These are phyloP conservation scores for Psix sp. DNA, from an alignment of 1,140 invertebrate genomes.

Conservation along the genomic window DNA sequence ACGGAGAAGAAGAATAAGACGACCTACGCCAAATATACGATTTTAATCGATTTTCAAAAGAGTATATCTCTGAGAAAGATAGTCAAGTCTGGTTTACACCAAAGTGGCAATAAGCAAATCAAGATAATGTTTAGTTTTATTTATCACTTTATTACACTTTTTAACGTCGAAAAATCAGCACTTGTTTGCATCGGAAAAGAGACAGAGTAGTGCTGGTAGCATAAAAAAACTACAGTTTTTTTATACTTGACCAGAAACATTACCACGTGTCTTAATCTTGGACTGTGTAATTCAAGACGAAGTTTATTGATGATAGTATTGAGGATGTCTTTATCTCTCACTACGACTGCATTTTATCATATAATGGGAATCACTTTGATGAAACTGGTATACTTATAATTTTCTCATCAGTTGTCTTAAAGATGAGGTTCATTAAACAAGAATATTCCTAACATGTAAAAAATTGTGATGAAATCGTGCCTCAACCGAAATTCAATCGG, in stretches of 20 bases:
- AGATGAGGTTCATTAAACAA: slow-evolving; percentile 6
- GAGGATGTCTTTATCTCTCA: slow-evolving; percentile 43
- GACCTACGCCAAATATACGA: too few relatives aligned
- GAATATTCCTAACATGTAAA: neutral
- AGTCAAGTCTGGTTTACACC: too few relatives aligned
- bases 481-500: neutral
- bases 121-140: too few relatives aligned
- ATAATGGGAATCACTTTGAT: slow-evolving; percentile 1
- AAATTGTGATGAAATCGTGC: slow-evolving; percentile 2
- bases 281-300: slow-evolving; percentile 73
- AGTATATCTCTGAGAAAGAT: too few relatives aligned
- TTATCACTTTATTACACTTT: too few relatives aligned
- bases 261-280: slow-evolving; percentile 74
- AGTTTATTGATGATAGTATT: slow-evolving; percentile 71
- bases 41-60: too few relatives aligned
- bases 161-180: too few relatives aligned
- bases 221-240: slow-evolving; percentile 67
- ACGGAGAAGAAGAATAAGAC: too few relatives aligned
- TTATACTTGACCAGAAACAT: slow-evolving; percentile 75
- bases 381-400: neutral
- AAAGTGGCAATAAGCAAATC: too few relatives aligned
- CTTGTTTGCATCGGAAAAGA: too few relatives aligned
- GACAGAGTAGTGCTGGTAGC: slow-evolving; percentile 72
- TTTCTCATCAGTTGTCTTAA: neutral
- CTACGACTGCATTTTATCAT: slow-evolving; percentile 2